These are phyloP conservation scores for Acanthaster planci DNA, from an alignment of 35 echinoderm and acorn worm genomes.

Conservation along the genomic window DNA sequence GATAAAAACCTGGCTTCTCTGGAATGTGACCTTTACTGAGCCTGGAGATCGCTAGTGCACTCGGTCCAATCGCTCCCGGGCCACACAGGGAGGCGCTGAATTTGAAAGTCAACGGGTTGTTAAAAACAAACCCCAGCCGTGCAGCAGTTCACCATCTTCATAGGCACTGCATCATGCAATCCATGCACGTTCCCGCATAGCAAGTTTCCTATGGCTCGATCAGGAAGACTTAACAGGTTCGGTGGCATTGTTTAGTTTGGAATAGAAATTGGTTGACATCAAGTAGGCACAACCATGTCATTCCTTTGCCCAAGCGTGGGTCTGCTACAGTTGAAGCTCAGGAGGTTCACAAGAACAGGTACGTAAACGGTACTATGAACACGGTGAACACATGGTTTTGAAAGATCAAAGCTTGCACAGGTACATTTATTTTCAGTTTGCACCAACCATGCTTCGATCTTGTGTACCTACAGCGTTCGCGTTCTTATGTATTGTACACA, in stretches of 20 bases:
- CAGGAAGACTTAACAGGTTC: too few relatives aligned
- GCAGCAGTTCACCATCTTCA: too few relatives aligned
- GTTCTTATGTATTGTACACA: too few relatives aligned
- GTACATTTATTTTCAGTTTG: too few relatives aligned
- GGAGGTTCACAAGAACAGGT: not conserved
- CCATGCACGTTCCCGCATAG: too few relatives aligned
- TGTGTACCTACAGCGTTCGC: too few relatives aligned
- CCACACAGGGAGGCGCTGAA: not conserved
- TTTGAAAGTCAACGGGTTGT: slow-evolving; percentile 13
- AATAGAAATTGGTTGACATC: too few relatives aligned
- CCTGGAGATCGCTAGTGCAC: not conserved
- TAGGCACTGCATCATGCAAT: too few relatives aligned
- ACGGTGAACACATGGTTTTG: not conserved
- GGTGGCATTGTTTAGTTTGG: too few relatives aligned
- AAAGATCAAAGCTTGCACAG: too few relatives aligned
- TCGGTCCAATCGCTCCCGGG: not conserved
- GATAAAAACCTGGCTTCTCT: not conserved
- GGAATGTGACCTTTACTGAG: slow-evolving; percentile 23
- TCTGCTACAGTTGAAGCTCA: slow-evolving; percentile 13
- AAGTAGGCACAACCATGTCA: not conserved
- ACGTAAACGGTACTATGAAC: not conserved
- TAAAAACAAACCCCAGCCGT: not conserved
- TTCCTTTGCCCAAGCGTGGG: slow-evolving; percentile 16
- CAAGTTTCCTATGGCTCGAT: too few relatives aligned
- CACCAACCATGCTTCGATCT: not conserved